Base-by-base conservation (phyloP, 2,797 vertebrate genomes). In the Cygnus olor region DNA sequence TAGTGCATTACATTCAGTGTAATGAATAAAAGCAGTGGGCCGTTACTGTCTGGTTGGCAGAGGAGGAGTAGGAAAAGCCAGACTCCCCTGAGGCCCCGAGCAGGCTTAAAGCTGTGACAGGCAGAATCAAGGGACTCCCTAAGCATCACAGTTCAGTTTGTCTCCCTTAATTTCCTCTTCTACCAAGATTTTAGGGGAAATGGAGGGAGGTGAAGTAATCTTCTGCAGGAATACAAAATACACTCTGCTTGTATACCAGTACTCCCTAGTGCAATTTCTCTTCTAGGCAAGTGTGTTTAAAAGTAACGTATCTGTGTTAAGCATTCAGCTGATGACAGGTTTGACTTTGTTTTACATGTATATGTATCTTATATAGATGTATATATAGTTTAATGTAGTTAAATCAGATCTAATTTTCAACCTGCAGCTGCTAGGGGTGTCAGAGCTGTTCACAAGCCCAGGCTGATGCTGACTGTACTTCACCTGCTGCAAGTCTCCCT, bases 21-120 rank as follows among this genome's bases (percentile, higher is more conserved):
- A 98, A 98, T 97, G 98, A 98, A 98, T 97, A 98, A 98, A 98
- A 97, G 97, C 98, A 97, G 95, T 97, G 97, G 97, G 97, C 97
- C 93, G 69, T 98, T 97, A 97, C 97, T 69, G 95, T 96, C 97
- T 98, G 97, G 61, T 89, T 97, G 95, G 93, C 92, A 96, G 93
- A 95, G 95, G 93, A 97, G 68, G 71, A 94, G 81, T 65, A 95
- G 69, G 95, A 98, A 19, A 95, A 95, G 96, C 91, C 96, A 98
- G 98, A 98, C 98, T 98, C 97, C 97, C 97, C 90, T 18, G 97
- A 94, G 97, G 93, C 96, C 94, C 30, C 1, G 1, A 17, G 77
- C 68, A 85, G 58, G 95, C 95, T 98, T 96, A 61, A 92, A 97
- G 94, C 65, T 25, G 96, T 97, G 98, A 97, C 96, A 97, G 96